Evolutionary conservation across 2,888 invertebrate genomes (phyloP), one percentile per base, ranked within the genome.

Genomic region (Loripinus fragilis): DNA sequence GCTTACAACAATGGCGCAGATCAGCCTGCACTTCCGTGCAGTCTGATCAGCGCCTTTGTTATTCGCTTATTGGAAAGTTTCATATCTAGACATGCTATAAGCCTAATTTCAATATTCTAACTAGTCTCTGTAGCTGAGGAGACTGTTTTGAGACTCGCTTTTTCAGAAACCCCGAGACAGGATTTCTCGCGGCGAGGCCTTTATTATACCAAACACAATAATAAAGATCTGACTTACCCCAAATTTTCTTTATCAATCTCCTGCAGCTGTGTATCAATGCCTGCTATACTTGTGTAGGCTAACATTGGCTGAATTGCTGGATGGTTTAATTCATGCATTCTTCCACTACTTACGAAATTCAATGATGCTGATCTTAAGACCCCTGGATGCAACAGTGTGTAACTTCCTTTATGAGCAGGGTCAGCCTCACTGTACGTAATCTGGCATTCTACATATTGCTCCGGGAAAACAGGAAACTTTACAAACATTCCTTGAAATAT

Each of bases 401-500:
- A 77, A 23, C 48, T 65, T 28, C 74, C 67, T n/a, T 68, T 73
- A n/a, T 42, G 25, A n/a, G n/a, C 69, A 2, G 67, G 38, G 0
- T 71, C 76, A n/a, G 72, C 78, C 10, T 87, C 86, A 50, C 80
- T 81, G 66, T 87, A 89, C 5, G 87, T 83, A 7, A 91, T 45
- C 80, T 90, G 89, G 0, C 85, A 83, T 73, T 90, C 90, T 23
- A 87, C 78, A 45, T 75, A 69, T 72, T 76, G 74, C 90, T 92
- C 90, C 85, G 82, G 78, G 48, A 84, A 82, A 20, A 91, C 71
- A 25, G 83, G 81, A 76, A 90, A 90, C 50, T 85, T 83, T 23
- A 92, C 67, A 41, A 91, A 81, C 35, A 91, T 83, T 38, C 90
- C 90, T 55, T 90, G 88, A 72, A 87, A 89, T 8, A 91, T 85